Base-by-base conservation (phyloP, 53 echinoderm and acorn worm genomes). In the Hippasteria phrygiana region DNA sequence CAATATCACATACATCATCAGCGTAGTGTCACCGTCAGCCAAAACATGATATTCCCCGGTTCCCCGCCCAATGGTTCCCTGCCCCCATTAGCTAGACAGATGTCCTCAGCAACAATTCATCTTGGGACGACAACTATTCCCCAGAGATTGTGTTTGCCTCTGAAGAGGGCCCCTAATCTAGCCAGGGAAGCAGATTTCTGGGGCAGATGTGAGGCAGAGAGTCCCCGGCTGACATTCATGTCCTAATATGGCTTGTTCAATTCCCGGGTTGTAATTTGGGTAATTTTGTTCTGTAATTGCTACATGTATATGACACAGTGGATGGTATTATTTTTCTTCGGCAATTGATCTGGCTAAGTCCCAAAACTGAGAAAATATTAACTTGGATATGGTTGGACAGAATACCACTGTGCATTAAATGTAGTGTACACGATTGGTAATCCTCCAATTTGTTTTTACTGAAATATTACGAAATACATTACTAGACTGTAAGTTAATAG, bases 61-160 rank as follows among this genome's bases (percentile, higher is more conserved):
- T 3, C 69, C 16, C 33, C 36, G 34, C 18, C 4, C 43, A n/a
- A 41, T 22, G 11, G 42, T 43, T 17, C 73, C 73, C 41, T 73
- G 73, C 41, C 2, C 35, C 34, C 34, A 28, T 42, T 4, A 22
- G 41, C 43, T 43, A 65, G 64, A 64, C 82, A 82, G 64, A 82
- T 65, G 66, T 82, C 82, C 66, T 29, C 16, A 43, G 42, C 42
- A 42, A 20, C 82, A 64, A 66, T 46, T 82, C 66, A 82, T 65
- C 82, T 73, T 42, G 42, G 4, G 73, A 66, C 26, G 67, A 35
- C 67, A 66, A 29, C 14, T 43, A 18, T 22, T 1, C 73, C 73
- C 73, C 4, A 1, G 73, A 26, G 73, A 42, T 43, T 5, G 17
- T 20, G 20, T 18, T 73, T 32, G 4, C 67, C 67, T 32, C 34